These are phyloP conservation scores for Spondyliosoma cantharus DNA, from an alignment of 2,797 vertebrate species.

Conservation along the genomic window DNA sequence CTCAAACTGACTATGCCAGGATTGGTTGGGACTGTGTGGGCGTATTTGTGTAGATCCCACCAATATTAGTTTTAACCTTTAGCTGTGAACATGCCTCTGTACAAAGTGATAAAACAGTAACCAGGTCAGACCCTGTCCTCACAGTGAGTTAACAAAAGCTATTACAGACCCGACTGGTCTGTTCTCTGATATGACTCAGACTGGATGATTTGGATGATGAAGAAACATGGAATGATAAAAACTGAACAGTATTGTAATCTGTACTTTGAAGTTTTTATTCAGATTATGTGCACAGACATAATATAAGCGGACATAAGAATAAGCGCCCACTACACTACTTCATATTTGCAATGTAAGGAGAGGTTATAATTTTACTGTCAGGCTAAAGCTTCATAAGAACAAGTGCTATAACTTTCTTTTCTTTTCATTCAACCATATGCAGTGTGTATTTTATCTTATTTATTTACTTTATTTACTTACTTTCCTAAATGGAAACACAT, in stretches of 20 bases:
- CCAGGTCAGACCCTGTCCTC: slow-evolving; percentile 1
- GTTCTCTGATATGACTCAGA: neutral
- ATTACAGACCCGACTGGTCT: slow-evolving; percentile 1
- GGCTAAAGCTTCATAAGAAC: neutral
- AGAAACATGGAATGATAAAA: neutral
- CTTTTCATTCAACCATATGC: neutral
- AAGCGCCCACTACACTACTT: too few relatives aligned
- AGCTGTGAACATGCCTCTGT: slow-evolving; percentile 35
- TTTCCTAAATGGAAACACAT: neutral
- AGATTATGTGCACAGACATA: neutral
- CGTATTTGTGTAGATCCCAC: slow-evolving; percentile 42
- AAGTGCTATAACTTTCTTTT: neutral
- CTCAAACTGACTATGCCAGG: slow-evolving; percentile 62
- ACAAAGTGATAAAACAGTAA: slow-evolving; percentile 38
- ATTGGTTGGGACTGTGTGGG: slow-evolving; percentile 37
- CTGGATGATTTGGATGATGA: neutral
- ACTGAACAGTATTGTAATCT: neutral
- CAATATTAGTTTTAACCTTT: slow-evolving; percentile 58
- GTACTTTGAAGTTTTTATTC: neutral
- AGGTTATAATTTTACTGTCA: neutral
- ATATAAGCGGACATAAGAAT: neutral
- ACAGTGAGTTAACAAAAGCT: slow-evolving; percentile 1
- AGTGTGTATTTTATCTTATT: neutral
- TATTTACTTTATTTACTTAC: slow-evolving; percentile 27
- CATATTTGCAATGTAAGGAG: too few relatives aligned